Conservation (phyloP, 2,113 vertebrate genomes). For the Catharus bicknelli region DNA sequence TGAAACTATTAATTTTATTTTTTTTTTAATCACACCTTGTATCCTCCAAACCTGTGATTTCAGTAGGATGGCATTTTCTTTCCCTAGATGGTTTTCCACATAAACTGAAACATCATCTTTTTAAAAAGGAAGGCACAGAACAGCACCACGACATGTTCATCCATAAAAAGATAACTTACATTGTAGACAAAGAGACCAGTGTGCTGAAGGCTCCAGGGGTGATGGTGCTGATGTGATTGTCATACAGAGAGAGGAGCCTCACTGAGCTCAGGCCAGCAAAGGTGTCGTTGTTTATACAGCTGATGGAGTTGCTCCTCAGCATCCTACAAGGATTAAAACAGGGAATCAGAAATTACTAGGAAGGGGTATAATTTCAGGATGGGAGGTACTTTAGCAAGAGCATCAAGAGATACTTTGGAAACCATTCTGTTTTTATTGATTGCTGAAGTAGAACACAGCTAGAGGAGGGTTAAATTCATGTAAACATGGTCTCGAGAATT, state of each 20-base stretch:
- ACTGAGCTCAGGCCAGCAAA: constrained; percentile 94
- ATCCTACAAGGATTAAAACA: constrained; percentile 78
- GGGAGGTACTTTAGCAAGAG: background rate
- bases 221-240: constrained; percentile 94
- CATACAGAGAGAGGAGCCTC: constrained; percentile 93
- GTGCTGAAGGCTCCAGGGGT: constrained; percentile 94
- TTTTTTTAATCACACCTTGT: background rate
- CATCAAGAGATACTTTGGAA: background rate
- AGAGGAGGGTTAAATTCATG: background rate
- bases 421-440: background rate
- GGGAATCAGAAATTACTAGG: background rate
- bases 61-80: background rate
- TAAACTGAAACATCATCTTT: accelerated
- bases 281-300: constrained; percentile 92
- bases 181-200: constrained; percentile 93
- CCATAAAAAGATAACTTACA: constrained; percentile 79
- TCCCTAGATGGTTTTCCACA: background rate
- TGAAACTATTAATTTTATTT: background rate
- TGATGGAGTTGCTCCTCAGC: constrained; percentile 94
- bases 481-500: background rate
- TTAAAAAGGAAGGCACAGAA: background rate
- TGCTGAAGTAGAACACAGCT: background rate
- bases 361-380: background rate
- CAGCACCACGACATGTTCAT: background rate
- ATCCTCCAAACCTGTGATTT: background rate